Evolutionary conservation across 2,113 vertebrate species (phyloP).

Genomic region (Centropristis striata): DNA sequence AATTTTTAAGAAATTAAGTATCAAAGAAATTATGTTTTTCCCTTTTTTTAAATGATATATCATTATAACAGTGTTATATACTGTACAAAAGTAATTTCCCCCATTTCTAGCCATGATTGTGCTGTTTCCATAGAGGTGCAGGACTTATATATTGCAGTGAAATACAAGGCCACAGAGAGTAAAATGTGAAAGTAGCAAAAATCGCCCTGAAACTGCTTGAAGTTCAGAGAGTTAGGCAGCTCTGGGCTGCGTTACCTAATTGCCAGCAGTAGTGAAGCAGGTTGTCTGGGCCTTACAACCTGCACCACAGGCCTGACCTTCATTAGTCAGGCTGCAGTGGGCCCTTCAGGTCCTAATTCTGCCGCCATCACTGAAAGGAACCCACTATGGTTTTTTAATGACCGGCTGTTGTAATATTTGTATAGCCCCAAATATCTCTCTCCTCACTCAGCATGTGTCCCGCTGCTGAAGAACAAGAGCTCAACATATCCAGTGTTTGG

Average conservation of each 20-base stretch:
- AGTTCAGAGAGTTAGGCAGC: not conserved
- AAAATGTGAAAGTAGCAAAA: too few relatives aligned
- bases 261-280: conserved; percentile 62
- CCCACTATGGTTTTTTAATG: conserved; percentile 70
- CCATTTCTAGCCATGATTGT: too few relatives aligned
- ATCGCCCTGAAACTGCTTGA: too few relatives aligned
- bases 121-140: too few relatives aligned
- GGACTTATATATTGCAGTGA: too few relatives aligned
- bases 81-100: too few relatives aligned
- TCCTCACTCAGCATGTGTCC: not conserved
- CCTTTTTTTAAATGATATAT: too few relatives aligned
- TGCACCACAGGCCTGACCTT: conserved; percentile 73
- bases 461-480: conserved; percentile 4
- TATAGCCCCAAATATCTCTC: conserved; percentile 5
- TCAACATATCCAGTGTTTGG: conserved; percentile 28
- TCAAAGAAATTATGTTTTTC: too few relatives aligned
- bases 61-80: too few relatives aligned
- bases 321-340: conserved; percentile 72
- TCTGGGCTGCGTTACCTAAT: conserved; percentile 50
- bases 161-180: too few relatives aligned
- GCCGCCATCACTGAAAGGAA: too few relatives aligned
- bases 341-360: conserved; percentile 62
- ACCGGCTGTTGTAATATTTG: conserved; percentile 39
- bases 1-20: too few relatives aligned
- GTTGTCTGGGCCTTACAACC: conserved; percentile 52